Conservation (phyloP, 2,797 vertebrate species). For the Sebastolobus altivelis region DNA sequence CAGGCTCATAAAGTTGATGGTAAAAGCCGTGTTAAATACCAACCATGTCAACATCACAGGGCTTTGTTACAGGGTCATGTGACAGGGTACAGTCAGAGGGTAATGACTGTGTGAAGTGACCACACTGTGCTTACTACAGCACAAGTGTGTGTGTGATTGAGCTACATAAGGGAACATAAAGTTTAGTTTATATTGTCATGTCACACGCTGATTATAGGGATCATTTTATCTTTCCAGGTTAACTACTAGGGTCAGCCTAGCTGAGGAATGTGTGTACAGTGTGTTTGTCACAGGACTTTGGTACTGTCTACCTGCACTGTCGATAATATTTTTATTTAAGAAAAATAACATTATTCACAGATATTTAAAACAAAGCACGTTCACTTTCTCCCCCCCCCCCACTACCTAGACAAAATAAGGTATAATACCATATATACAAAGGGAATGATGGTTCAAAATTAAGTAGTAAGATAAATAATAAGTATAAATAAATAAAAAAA, state of each 20-base stretch:
- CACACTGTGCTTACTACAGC: neutral
- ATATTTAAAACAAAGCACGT: too few species aligned
- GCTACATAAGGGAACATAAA: neutral
- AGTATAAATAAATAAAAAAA: too few species aligned
- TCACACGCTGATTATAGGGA: slow-evolving; percentile 3
- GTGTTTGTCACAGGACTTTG: neutral
- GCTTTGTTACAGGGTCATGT: slow-evolving; percentile 18
- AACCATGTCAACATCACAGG: neutral
- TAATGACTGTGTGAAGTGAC: slow-evolving; percentile 5
- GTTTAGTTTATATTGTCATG: neutral
- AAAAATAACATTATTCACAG: too few species aligned
- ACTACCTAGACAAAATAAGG: too few species aligned
- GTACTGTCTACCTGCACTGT: neutral
- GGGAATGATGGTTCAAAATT: too few species aligned
- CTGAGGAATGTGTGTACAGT: neutral
- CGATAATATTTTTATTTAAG: too few species aligned
- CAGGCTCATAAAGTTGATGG: slow-evolving; percentile 23
- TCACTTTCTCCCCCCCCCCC: too few species aligned
- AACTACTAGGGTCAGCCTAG: neutral
- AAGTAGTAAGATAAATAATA: too few species aligned
- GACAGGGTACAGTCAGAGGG: slow-evolving; percentile 57
- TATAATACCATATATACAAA: too few species aligned
- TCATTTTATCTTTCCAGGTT: neutral
- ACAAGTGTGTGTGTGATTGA: neutral
- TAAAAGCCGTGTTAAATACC: slow-evolving; percentile 15